Evolutionary conservation across 2,797 vertebrate genomes (phyloP).

Genomic region (Erethizon dorsatum): DNA sequence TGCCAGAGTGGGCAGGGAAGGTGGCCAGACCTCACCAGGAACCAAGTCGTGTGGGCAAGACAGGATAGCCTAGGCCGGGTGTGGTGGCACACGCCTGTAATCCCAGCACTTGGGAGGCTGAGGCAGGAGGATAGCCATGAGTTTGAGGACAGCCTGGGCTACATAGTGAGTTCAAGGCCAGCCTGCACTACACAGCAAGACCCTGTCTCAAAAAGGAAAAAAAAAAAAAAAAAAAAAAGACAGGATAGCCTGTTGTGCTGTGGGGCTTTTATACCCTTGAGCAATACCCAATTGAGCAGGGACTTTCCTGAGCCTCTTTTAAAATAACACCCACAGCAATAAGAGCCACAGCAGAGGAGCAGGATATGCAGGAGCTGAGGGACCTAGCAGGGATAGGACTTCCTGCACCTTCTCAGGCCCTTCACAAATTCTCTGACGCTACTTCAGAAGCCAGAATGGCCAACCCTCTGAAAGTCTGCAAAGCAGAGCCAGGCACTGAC

Average conservation of each 20-base stretch:
- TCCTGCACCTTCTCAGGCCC: neutral
- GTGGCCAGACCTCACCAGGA: neutral
- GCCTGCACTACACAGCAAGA: neutral
- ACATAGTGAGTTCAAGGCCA: neutral
- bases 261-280: neutral
- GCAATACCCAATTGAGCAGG: neutral
- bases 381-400: neutral
- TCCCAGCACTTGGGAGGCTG: neutral
- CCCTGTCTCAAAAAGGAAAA: neutral
- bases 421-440: neutral
- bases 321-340: neutral
- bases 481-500: neutral
- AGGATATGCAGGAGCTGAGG: neutral
- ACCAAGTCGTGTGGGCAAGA: neutral
- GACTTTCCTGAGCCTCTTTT: neutral
- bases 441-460: neutral
- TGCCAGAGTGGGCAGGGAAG: neutral
- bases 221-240: neutral
- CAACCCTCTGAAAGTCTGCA: neutral
- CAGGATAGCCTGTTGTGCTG: neutral
- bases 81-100: neutral
- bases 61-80: neutral
- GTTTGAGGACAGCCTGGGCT: neutral
- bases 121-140: neutral
- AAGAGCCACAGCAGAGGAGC: neutral